These are phyloP conservation scores for Mustela lutreola DNA, from an alignment of 2,113 vertebrate species.

Conservation along the genomic window DNA sequence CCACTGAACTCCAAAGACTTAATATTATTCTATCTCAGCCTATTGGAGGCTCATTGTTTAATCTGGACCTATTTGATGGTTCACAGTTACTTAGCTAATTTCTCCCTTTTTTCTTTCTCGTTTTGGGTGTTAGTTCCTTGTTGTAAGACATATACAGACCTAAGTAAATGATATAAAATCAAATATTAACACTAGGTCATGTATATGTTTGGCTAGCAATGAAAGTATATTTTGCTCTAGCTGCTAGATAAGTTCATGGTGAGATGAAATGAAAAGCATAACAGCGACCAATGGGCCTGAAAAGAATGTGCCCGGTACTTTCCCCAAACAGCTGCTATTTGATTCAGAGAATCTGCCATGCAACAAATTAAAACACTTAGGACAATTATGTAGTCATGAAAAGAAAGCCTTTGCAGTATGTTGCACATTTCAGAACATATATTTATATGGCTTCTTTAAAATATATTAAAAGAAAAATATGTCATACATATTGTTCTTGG, in stretches of 20 bases:
- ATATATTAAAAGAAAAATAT: constrained; percentile 19
- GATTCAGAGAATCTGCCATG: constrained; percentile 57
- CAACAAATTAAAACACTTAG: constrained; percentile 72
- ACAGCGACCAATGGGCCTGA: constrained; percentile 1
- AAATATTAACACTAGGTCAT: constrained; percentile 61
- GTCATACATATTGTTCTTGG: background rate
- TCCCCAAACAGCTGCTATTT: constrained; percentile 44
- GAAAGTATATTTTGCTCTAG: constrained; percentile 47
- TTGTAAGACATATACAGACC: constrained; percentile 63
- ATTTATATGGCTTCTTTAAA: constrained; percentile 5
- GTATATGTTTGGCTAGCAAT: constrained; percentile 51
- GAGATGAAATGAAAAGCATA: constrained; percentile 70
- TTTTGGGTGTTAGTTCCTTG: constrained; percentile 46
- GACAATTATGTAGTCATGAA: constrained; percentile 68
- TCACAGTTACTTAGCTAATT: constrained; percentile 61
- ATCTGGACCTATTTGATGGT: constrained; percentile 80
- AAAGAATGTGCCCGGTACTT: background rate
- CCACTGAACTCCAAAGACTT: constrained; percentile 85
- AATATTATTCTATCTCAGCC: constrained; percentile 84
- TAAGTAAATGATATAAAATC: constrained; percentile 66
- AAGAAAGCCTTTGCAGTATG: constrained; percentile 66
- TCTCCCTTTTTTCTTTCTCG: constrained; percentile 31
- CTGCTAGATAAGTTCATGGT: constrained; percentile 35
- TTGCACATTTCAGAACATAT: constrained; percentile 60
- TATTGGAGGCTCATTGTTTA: constrained; percentile 87